Conservation (phyloP, 2,888 invertebrate genomes). For the Drosophila nr. perissopoda region DNA sequence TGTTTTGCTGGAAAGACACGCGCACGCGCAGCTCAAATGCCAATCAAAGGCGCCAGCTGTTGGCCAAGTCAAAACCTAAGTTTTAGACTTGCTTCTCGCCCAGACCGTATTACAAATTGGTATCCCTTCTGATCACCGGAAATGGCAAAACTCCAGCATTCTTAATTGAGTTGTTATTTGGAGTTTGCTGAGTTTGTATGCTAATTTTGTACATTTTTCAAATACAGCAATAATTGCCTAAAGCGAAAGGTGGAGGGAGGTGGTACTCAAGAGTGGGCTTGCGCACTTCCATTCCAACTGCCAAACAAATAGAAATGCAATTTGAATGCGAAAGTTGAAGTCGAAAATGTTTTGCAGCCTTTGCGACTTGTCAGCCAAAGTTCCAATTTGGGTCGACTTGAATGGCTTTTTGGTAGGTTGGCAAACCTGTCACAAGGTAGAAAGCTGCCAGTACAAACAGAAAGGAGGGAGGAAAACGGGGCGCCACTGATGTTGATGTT, state of each 20-base stretch:
- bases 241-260: constrained; percentile 6
- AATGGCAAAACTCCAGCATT: constrained; percentile 40
- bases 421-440: constrained; percentile 51
- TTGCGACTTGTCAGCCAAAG: constrained; percentile 47
- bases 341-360: constrained; percentile 44
- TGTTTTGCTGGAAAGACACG: constrained; percentile 75
- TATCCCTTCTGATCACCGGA: constrained; percentile 45
- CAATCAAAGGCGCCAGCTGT: constrained; percentile 65
- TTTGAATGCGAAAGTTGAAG: constrained; percentile 72
- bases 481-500: constrained; percentile 6
- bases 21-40: constrained; percentile 79
- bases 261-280: neutral
- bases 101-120: neutral
- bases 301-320: constrained; percentile 76
- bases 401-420: constrained; percentile 52
- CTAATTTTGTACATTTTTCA: constrained; percentile 42
- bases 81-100: constrained; percentile 41
- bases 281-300: constrained; percentile 47
- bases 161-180: constrained; percentile 59
- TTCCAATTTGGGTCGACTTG: constrained; percentile 68
- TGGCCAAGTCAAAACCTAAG: constrained; percentile 30
- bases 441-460: constrained; percentile 24
- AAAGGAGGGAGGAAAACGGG: neutral
- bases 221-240: constrained; percentile 53
- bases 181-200: constrained; percentile 42